Base-by-base conservation (phyloP, 1,140 invertebrate species). In the Heliconius melpomene region DNA sequence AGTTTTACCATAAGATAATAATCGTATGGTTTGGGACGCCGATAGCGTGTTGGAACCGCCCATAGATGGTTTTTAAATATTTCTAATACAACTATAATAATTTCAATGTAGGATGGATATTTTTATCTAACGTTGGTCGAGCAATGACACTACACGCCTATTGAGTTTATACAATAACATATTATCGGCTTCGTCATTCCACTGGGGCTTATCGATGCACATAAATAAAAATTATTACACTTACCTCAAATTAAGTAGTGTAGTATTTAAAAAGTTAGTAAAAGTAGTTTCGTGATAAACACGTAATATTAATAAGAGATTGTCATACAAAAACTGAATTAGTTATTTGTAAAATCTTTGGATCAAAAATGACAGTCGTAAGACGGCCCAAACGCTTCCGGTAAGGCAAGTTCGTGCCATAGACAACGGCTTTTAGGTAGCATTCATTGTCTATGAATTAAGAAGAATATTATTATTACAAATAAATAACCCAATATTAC, bases 161-260 rank as follows among this genome's bases (percentile, higher is more conserved):
- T 82, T 66, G 82, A 84, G 79, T 81, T 82, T 76, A 71, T 79
- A 82, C 83, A 86, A 87, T 83, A 90, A 86, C 83, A 88, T 83
- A 87, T 86, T 82, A 86, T 86, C 88, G 88, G 88, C 88, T 87
- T 90, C 88, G 86, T 92, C 89, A 91, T 87, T 87, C 74, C 81
- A 85, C 46, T 78, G 74, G 75, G 72, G 78, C 78, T 79, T 78
- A 83, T 46, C 75, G 70, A 79, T 78, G 52, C 52, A 71, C 74
- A 73, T 70, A 79, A 29, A 74, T 26, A 82, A 72, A 81, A 79
- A 70, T 46, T 50, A 7, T 77, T 78, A 72, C 82, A 88, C 85
- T 89, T 81, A 88, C 87, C 81, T 87, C 86, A 84, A 50, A 78
- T 76, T 84, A 71, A 66, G 40, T 73, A 70, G 23, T 40, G 71